Evolutionary conservation across 2,888 invertebrate genomes (phyloP).

Genomic region (Colletes collaris): DNA sequence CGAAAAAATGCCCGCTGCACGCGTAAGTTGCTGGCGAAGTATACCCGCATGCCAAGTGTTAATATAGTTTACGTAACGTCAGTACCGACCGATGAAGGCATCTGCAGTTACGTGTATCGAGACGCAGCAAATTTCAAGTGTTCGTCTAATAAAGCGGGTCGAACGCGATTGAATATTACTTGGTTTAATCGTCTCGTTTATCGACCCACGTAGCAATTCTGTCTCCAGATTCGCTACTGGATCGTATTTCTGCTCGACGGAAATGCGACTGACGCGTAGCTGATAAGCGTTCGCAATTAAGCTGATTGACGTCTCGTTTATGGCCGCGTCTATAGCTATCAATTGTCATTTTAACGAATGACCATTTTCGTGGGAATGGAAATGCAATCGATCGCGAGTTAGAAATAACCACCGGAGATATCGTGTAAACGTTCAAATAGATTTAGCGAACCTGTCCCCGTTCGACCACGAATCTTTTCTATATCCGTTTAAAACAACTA

Average conservation of each 20-base stretch:
- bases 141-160: no score
- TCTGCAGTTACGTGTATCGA: no score
- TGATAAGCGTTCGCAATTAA: conserved; percentile 53
- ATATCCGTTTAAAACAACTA: neutral
- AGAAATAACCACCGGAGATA: neutral
- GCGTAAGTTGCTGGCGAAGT: no score
- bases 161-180: neutral
- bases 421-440: neutral
- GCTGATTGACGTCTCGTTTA: conserved; percentile 53
- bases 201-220: conserved; percentile 11
- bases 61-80: no score
- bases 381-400: neutral
- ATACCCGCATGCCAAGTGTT: no score
- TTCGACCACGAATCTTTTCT: neutral
- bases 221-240: conserved; percentile 8
- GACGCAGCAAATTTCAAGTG: no score
- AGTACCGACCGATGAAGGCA: no score
- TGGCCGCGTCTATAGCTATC: conserved; percentile 8
- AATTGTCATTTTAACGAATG: conserved; percentile 35
- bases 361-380: neutral
- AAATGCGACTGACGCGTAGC: conserved; percentile 26
- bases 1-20: no score
- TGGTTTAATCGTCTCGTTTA: conserved; percentile 2
- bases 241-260: conserved; percentile 37
- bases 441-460: no score